A percentile compares a stretch with the other conserved stretches of the same genome.
Conservation (phyloP, 2,888 invertebrate genomes). For the Trachelus tabidus region DNA sequence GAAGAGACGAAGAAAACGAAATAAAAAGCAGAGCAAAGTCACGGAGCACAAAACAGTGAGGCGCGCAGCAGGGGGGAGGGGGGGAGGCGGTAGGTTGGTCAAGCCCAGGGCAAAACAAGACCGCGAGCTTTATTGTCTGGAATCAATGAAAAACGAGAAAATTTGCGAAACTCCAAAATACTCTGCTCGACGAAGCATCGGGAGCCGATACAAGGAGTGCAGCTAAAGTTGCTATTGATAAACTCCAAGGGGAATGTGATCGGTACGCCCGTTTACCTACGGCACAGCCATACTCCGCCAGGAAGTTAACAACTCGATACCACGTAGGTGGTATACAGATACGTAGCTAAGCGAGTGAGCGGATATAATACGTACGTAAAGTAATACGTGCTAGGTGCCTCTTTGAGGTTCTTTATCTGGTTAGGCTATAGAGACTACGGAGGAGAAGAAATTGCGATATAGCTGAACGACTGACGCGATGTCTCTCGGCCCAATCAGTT, state of each 20-base stretch:
- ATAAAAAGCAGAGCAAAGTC: conserved; percentile 32
- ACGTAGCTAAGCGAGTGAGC: conserved; percentile 3
- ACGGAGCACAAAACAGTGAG: conserved; percentile 45
- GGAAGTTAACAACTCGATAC: background rate
- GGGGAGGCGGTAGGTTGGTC: no score
- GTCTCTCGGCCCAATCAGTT: conserved; percentile 46
- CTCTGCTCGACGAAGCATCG: background rate
- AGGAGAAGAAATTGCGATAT: conserved; percentile 35
- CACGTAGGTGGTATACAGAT: background rate
- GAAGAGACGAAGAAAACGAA: conserved; percentile 15
- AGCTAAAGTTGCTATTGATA: background rate
- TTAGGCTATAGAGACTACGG: background rate
- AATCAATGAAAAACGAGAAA: conserved; percentile 57
- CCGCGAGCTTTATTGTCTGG: conserved; percentile 57
- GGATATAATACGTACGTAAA: conserved; percentile 10
- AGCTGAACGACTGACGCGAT: conserved; percentile 42
- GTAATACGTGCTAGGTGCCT: background rate
- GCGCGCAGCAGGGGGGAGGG: conserved; percentile 41
- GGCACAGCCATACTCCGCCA: background rate
- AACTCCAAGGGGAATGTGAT: background rate
- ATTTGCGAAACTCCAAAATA: conserved; percentile 18
- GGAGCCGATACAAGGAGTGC: background rate
- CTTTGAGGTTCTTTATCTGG: background rate
- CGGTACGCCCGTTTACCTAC: background rate
- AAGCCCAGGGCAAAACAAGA: conserved; percentile 56